Evolutionary conservation across 37 sponge, comb jelly and placozoan genomes (phyloP), one percentile per base, ranked within the genome.

Genomic region (Geodia barretti): DNA sequence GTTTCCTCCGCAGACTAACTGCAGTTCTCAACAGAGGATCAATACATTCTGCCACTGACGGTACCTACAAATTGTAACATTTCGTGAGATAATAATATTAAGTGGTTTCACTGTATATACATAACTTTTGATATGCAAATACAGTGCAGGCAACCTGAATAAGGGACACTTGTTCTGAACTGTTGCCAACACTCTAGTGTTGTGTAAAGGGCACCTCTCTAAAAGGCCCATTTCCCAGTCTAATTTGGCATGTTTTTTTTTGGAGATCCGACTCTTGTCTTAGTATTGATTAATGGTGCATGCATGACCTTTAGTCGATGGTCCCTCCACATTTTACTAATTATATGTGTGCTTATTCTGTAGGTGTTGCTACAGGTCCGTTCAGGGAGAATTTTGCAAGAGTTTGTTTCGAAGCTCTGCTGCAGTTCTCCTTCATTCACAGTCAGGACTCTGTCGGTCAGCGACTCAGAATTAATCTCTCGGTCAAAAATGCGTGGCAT

Each of bases 341-440:
- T n/a, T n/a, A n/a, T n/a, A n/a, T 8, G 76, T 74, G 30, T 24
- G 59, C 47, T 9, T 1, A 2, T 63, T 3, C 66, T 40, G 66
- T 30, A 68, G 79, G 69, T 68, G 66, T 37, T 9, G 62, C 29
- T 19, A 4, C 72, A 41, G 26, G 74, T 4, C 78, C 84, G 39
- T 81, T 93, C 42, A 87, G 95, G 64, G 97, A 97, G 70, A 77
- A 81, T 41, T 94, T 97, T 84, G 92, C 97, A 23, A 82, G 83
- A 39, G 69, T 70, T 29, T 97, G 97, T 75, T 97, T 97, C 72
- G 93, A 97, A 34, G 95, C 95, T 68, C 78, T 97, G 2, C 78
- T 97, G 2, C 91, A 90, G 64, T 87, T 94, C 68, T 95, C 96
- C 59, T 92, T 95, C 71, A 64, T 92, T 34, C 62, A 79, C 41